phyloP scores from a whole-genome alignment of 2,797 vertebrate species.

The Propithecus deckenii region DNA sequence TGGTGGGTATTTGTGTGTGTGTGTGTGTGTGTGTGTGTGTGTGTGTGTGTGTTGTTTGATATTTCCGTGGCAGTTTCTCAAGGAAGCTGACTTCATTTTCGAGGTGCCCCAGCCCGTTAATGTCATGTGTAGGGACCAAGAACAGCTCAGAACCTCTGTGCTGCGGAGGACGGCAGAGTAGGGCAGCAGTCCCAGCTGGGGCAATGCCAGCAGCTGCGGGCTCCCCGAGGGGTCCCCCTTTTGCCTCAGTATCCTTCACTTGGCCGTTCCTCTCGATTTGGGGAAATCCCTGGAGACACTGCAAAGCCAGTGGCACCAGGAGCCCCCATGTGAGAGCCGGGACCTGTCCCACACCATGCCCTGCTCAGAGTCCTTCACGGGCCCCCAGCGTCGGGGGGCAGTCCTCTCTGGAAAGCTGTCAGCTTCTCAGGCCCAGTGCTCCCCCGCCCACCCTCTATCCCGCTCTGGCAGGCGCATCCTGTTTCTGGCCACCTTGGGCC shows the following conservation, averaged over 20 bases:
- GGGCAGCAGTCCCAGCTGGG: neutral
- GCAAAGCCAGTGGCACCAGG: neutral
- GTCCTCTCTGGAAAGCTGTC: fast-evolving
- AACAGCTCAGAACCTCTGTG: neutral
- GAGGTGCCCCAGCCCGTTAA: no score
- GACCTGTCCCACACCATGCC: fast-evolving
- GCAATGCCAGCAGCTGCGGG: neutral
- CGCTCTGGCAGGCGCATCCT: fast-evolving
- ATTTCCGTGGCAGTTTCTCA: neutral
- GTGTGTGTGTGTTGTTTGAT: neutral
- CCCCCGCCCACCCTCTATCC: fast-evolving
- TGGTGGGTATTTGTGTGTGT: neutral
- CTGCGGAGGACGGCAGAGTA: fast-evolving
- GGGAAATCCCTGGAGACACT: fast-evolving
- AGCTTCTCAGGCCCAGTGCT: fast-evolving
- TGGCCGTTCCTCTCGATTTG: neutral
- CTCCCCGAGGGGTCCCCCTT: fast-evolving
- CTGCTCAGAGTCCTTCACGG: fast-evolving
- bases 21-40: neutral
- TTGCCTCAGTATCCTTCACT: no score
- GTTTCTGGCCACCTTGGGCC: neutral
- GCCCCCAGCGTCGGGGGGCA: fast-evolving
- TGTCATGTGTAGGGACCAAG: neutral
- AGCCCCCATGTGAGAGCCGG: no score
- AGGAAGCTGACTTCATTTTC: neutral